Base-by-base conservation (phyloP, 2,113 vertebrate genomes). In the Delphinus delphis region DNA sequence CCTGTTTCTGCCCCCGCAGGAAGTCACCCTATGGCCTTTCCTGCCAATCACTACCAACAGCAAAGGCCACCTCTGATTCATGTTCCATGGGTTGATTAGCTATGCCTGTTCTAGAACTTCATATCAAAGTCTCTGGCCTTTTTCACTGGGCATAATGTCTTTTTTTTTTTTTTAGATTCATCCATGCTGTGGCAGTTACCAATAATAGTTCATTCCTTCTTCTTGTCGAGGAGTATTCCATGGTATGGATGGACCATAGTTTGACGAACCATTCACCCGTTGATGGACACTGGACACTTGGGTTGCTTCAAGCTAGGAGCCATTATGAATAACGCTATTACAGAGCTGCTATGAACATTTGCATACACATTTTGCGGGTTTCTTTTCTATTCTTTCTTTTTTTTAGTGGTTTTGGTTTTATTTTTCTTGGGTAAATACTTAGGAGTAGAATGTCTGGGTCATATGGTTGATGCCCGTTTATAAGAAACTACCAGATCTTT, bases 401-500 rank as follows among this genome's bases (percentile, higher is more conserved):
- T 77, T 55, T 87, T n/a, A 83, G 18, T n/a, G 20, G 21, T 63
- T 77, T 77, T 31, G 20, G 28, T 73, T 73, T 80, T 71, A 26
- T 31, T 94, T 96, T 96, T 67, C 76, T 47, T 73, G 47, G 58
- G 60, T 67, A 88, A 60, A 88, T 67, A 82, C 23, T 41, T 83
- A 82, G 41, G 21, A 76, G n/a, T 55, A 58, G n/a, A 81, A 85
- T 62, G n/a, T 8, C 41, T 74, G 50, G n/a, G 41, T 62, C n/a
- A 41, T 67, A 44, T n/a, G 44, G 21, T n/a, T 20, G n/a, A 55
- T 80, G 25, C 28, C 10, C 11, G 1, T 31, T 81, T 53, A 55
- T 47, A 33, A 71, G 55, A 70, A 88, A 70, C 36, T 58, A 33
- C 44, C 18, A 71, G 31, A 36, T 5, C 36, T 88, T 65, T 65